Percentiles rank a stretch among this genome's conserved stretches.
These are phyloP conservation scores for Urocyon cinereoargenteus DNA, from an alignment of 2,797 vertebrate species.

Conservation along the genomic window DNA sequence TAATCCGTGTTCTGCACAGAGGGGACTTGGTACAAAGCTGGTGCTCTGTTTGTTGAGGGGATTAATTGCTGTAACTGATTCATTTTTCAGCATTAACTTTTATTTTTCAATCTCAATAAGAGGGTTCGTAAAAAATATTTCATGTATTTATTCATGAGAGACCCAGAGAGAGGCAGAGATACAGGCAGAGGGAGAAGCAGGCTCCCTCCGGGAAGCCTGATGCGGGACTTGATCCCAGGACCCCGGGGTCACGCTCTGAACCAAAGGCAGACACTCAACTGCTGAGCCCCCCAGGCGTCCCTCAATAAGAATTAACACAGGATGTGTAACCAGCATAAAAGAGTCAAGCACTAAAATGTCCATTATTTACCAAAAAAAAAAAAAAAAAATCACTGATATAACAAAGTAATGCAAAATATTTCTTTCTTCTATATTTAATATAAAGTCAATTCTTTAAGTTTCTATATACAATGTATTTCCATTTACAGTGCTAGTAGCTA, in stretches of 20 bases:
- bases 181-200: too few relatives aligned
- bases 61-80: neutral
- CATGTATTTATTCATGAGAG: too few relatives aligned
- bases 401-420: neutral
- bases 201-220: too few relatives aligned
- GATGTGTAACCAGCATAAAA: neutral
- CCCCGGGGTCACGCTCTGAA: too few relatives aligned
- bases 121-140: too few relatives aligned
- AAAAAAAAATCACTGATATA: neutral
- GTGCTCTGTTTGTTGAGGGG: neutral
- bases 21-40: neutral
- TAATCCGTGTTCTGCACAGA: neutral
- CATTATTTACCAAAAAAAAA: constrained; percentile 19
- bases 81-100: constrained; percentile 4
- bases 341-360: neutral
- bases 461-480: neutral
- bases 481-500: constrained; percentile 11
- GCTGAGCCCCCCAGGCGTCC: too few relatives aligned
- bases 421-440: constrained; percentile 1
- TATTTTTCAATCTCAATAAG: constrained; percentile 6
- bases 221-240: too few relatives aligned
- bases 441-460: neutral
- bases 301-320: neutral
- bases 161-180: too few relatives aligned
- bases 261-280: too few relatives aligned